Evolutionary conservation across 1,140 invertebrate genomes (phyloP).

Genomic region (Bombyx mori): DNA sequence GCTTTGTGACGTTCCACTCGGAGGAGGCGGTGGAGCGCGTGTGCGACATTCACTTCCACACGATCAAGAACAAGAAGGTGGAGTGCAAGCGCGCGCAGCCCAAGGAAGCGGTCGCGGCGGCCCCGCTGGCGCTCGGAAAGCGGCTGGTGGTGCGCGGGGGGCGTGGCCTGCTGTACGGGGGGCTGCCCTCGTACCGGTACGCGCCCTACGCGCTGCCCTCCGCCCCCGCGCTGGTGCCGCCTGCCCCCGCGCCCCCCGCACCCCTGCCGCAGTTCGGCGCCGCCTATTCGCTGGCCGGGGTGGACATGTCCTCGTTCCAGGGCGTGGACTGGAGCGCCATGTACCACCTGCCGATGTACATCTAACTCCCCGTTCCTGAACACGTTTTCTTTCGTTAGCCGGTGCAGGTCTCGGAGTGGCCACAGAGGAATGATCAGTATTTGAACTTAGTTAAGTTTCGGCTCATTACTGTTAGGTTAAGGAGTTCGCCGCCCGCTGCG

Average conservation of each 20-base stretch:
- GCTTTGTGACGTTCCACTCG: slow-evolving; percentile 93
- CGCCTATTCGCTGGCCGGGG: slow-evolving; percentile 87
- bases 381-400: not conserved
- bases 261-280: slow-evolving; percentile 78
- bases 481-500: slow-evolving; percentile 20
- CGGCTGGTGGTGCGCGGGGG: slow-evolving; percentile 56
- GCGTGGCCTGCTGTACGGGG: slow-evolving; percentile 43
- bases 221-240: slow-evolving; percentile 62
- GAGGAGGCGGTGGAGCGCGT: slow-evolving; percentile 93
- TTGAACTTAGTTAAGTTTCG: slow-evolving; percentile 25
- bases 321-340: slow-evolving; percentile 91
- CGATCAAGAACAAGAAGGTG: slow-evolving; percentile 94
- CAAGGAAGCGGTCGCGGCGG: slow-evolving; percentile 86
- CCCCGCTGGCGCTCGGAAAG: slow-evolving; percentile 60
- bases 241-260: slow-evolving; percentile 71
- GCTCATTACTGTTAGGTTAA: slow-evolving; percentile 29
- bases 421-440: slow-evolving; percentile 29
- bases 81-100: slow-evolving; percentile 95
- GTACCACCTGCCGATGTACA: slow-evolving; percentile 93
- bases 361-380: slow-evolving; percentile 68
- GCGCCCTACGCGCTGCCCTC: slow-evolving; percentile 73
- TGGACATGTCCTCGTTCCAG: slow-evolving; percentile 92
- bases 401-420: not conserved
- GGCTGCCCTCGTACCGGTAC: slow-evolving; percentile 78
- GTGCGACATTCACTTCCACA: slow-evolving; percentile 94